Evolutionary conservation across 1,140 invertebrate genomes (phyloP).

Genomic region (Macrobrachium nipponense): DNA sequence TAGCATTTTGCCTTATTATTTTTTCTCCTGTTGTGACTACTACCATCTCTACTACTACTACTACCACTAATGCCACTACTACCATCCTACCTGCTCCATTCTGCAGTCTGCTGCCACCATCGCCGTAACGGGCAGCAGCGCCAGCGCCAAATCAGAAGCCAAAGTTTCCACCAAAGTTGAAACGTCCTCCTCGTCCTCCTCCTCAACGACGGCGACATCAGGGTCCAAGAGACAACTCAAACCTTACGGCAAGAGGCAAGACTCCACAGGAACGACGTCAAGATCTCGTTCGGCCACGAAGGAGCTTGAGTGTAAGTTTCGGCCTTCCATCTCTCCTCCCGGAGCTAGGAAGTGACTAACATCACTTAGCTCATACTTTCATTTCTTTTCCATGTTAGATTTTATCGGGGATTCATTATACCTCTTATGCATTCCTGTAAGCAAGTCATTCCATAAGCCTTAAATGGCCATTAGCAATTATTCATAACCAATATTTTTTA

Average conservation of each 20-base stretch:
- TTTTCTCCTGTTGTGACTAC: constrained; percentile 19
- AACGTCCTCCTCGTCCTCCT: constrained; percentile 8
- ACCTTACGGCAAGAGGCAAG: constrained; percentile 80
- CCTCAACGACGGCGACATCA: constrained; percentile 14
- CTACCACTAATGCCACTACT: constrained; percentile 9
- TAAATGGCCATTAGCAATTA: too few species aligned
- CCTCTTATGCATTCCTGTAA: too few species aligned
- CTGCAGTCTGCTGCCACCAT: constrained; percentile 58
- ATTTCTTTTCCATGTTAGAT: too few species aligned
- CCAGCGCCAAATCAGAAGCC: not conserved
- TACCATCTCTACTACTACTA: constrained; percentile 5
- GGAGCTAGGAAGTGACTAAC: too few species aligned
- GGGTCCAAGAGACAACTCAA: constrained; percentile 74
- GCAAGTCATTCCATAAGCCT: too few species aligned
- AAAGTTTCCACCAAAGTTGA: not conserved
- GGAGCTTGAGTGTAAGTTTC: constrained; percentile 77
- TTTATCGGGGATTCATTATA: too few species aligned
- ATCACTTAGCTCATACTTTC: too few species aligned
- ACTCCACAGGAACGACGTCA: constrained; percentile 76
- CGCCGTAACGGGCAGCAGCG: constrained; percentile 36
- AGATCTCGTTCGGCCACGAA: constrained; percentile 90
- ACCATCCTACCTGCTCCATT: not conserved
- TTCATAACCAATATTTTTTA: too few species aligned
- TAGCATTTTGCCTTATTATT: constrained; percentile 12
- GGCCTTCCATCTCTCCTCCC: not conserved